Evolutionary conservation across 1,140 invertebrate genomes (phyloP).

Genomic region (Magallana angulata): DNA sequence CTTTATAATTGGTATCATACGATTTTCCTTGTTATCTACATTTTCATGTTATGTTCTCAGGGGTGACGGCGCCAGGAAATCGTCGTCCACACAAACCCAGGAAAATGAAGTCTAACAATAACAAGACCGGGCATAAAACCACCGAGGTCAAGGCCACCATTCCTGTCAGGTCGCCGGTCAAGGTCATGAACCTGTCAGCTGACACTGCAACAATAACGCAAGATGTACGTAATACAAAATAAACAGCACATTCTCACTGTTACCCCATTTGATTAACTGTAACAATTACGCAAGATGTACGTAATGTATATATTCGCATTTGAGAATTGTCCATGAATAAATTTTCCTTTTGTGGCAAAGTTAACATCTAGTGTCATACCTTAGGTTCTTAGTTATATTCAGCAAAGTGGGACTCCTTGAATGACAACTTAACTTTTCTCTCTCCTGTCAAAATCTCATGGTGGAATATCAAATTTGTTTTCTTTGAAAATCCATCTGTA

Average conservation of each 20-base stretch:
- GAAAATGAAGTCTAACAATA: neutral
- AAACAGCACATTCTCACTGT: too few relatives aligned
- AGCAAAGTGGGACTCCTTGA: too few relatives aligned
- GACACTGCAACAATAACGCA: neutral
- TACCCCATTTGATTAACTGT: neutral
- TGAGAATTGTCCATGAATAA: too few relatives aligned
- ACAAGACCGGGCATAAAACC: neutral
- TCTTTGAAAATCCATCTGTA: too few relatives aligned
- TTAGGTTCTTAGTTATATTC: too few relatives aligned
- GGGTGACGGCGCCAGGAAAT: constrained; percentile 33
- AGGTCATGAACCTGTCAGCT: constrained; percentile 42
- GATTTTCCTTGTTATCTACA: neutral
- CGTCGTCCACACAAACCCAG: neutral
- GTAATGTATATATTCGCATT: too few relatives aligned
- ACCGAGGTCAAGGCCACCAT: constrained; percentile 48
- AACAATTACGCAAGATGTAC: constrained; percentile 1
- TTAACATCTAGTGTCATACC: too few relatives aligned
- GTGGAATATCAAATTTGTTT: too few relatives aligned
- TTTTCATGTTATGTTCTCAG: neutral
- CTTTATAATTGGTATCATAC: neutral
- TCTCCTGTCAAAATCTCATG: too few relatives aligned
- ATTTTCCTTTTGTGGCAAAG: too few relatives aligned
- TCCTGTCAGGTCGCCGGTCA: constrained; percentile 12
- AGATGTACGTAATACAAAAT: neutral
- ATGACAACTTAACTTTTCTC: too few relatives aligned